phyloP scores from a whole-genome alignment of 2,797 vertebrate genomes.

The Microctenopoma lineatum region DNA sequence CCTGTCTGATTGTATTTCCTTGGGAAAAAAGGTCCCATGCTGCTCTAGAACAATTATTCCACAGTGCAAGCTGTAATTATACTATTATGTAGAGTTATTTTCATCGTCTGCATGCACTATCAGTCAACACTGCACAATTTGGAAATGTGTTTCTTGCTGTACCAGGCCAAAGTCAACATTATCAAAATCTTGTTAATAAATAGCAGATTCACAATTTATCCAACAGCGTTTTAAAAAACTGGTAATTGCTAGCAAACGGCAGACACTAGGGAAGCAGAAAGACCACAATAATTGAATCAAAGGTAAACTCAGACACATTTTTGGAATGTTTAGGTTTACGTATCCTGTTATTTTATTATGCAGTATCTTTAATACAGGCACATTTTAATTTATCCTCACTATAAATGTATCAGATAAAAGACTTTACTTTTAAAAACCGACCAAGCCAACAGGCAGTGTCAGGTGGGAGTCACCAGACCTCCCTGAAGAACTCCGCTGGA shows the following conservation, averaged over 20 bases:
- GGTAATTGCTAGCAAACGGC: not conserved
- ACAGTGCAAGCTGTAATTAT: conserved; percentile 51
- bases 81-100: conserved; percentile 50
- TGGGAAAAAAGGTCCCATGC: conserved; percentile 32
- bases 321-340: not conserved
- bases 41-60: conserved; percentile 47
- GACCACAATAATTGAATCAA: not conserved
- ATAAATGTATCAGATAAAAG: conserved; percentile 6
- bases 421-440: conserved; percentile 38
- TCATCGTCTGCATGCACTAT: conserved; percentile 28
- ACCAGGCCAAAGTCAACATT: not conserved
- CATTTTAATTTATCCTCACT: conserved; percentile 2
- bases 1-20: conserved; percentile 24
- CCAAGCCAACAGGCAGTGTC: conserved; percentile 54
- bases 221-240: not conserved
- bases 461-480: conserved; percentile 59
- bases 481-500: conserved; percentile 67
- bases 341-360: conserved; percentile 4
- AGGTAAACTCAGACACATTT: not conserved
- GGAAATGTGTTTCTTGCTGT: conserved; percentile 17
- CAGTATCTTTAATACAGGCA: not conserved
- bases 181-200: not conserved
- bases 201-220: not conserved
- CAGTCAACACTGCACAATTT: conserved; percentile 20
- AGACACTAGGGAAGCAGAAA: no score